These are phyloP conservation scores for Sebastes trivittatus DNA, from an alignment of 2,797 vertebrate genomes.

Conservation along the genomic window DNA sequence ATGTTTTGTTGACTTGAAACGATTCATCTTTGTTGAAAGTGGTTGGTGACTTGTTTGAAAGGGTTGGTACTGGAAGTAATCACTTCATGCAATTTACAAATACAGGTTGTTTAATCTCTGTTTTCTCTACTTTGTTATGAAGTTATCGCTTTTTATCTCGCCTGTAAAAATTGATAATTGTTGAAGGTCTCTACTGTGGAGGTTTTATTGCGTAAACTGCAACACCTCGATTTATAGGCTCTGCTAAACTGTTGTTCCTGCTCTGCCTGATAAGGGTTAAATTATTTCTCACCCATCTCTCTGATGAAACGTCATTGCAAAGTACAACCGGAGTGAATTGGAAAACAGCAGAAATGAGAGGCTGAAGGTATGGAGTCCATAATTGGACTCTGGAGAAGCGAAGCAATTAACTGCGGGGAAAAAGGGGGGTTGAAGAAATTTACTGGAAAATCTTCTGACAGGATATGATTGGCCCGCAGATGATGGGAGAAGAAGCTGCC, in stretches of 20 bases:
- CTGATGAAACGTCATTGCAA: constrained; percentile 17
- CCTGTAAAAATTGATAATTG: background rate
- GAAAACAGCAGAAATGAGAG: constrained; percentile 35
- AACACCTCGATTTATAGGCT: constrained; percentile 17
- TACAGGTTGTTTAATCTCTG: background rate
- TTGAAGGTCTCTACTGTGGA: background rate
- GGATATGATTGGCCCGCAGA: constrained; percentile 42
- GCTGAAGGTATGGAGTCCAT: constrained; percentile 43
- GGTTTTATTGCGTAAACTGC: constrained; percentile 18
- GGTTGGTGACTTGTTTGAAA: background rate
- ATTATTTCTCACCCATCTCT: constrained; percentile 40
- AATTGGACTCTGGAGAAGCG: constrained; percentile 60
- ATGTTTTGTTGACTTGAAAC: background rate
- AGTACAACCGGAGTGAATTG: constrained; percentile 21
- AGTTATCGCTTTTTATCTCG: background rate
- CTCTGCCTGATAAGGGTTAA: constrained; percentile 17
- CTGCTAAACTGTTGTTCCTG: constrained; percentile 23
- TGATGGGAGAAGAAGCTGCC: constrained; percentile 37
- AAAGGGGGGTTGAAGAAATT: constrained; percentile 10
- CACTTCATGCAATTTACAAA: background rate
- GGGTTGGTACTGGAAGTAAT: background rate
- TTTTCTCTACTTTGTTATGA: background rate
- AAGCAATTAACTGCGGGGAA: constrained; percentile 44
- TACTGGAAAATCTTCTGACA: constrained; percentile 45
- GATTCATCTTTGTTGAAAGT: background rate